These are phyloP conservation scores for Speoplatyrhinus poulsoni DNA, from an alignment of 2,113 vertebrate species.

Conservation along the genomic window DNA sequence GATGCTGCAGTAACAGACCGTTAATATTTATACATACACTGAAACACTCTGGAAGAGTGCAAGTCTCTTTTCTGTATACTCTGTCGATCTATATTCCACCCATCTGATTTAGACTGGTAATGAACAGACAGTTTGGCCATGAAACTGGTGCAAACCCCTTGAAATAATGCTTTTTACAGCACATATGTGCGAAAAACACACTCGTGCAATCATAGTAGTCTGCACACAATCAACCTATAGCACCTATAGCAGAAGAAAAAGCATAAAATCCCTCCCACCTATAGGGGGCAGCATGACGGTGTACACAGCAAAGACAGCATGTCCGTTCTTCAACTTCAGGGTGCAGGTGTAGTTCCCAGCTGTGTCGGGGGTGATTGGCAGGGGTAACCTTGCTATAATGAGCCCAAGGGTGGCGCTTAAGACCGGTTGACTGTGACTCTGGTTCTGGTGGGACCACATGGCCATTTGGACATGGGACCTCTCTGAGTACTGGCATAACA, in stretches of 20 bases:
- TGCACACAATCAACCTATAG: constrained; percentile 17
- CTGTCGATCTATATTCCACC: background rate
- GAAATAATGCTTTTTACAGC: constrained; percentile 32
- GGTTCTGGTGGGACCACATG: constrained; percentile 62
- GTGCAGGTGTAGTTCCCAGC: constrained; percentile 76
- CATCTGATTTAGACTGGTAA: constrained; percentile 6
- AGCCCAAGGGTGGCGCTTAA: constrained; percentile 24
- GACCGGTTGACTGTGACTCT: constrained; percentile 2
- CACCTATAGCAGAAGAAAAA: background rate
- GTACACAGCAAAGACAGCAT: constrained; percentile 42
- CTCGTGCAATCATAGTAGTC: constrained; percentile 39
- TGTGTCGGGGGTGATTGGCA: constrained; percentile 57
- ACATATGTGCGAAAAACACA: constrained; percentile 32
- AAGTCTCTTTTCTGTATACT: constrained; percentile 5
- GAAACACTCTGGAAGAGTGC: background rate
- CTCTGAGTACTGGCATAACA: constrained; percentile 62
- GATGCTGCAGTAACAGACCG: no score
- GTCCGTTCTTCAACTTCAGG: constrained; percentile 59
- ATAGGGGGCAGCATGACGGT: constrained; percentile 38
- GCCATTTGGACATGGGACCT: constrained; percentile 43
- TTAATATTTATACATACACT: no score
- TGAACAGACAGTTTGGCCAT: constrained; percentile 32
- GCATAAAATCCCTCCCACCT: constrained; percentile 10
- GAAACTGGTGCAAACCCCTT: constrained; percentile 3
- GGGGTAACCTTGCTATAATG: constrained; percentile 39